Evolutionary conservation across 2,888 invertebrate species (phyloP).

Genomic region (Xestia xanthographa): DNA sequence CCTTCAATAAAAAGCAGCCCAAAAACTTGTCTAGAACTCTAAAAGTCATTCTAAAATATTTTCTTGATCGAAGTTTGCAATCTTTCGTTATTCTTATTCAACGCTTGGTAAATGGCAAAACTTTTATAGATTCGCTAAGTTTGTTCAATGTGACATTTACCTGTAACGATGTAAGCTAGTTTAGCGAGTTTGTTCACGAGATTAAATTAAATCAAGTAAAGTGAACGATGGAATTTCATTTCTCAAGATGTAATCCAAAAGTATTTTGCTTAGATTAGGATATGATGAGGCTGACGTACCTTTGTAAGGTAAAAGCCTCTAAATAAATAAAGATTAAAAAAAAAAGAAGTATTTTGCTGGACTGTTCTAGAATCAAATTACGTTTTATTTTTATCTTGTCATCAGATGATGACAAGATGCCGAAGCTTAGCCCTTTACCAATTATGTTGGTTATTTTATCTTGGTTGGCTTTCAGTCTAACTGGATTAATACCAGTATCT

Average conservation of each 20-base stretch:
- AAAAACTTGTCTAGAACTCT: slow-evolving; percentile 21
- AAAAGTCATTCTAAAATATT: slow-evolving; percentile 38
- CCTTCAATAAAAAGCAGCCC: slow-evolving; percentile 6
- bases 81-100: slow-evolving; percentile 19
- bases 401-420: neutral
- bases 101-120: slow-evolving; percentile 39
- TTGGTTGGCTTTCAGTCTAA: neutral
- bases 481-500: neutral
- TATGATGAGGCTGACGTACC: too few species aligned
- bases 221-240: slow-evolving; percentile 1
- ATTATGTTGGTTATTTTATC: neutral
- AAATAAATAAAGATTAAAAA: too few species aligned
- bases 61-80: slow-evolving; percentile 26
- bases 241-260: neutral
- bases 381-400: slow-evolving; percentile 1
- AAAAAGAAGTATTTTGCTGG: neutral
- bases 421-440: neutral
- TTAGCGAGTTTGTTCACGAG: slow-evolving; percentile 23
- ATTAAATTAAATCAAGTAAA: slow-evolving; percentile 36
- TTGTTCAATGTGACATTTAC: slow-evolving; percentile 48
- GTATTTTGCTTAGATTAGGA: neutral
- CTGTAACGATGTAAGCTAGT: slow-evolving; percentile 34
- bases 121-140: slow-evolving; percentile 41
- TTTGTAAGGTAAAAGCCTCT: too few species aligned
- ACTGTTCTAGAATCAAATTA: slow-evolving; percentile 10